A percentile compares a stretch with the other conserved stretches of the same genome.
Evolutionary conservation across 1,140 invertebrate species (phyloP).

Genomic region (Pseudomyrmex cubaensis): DNA sequence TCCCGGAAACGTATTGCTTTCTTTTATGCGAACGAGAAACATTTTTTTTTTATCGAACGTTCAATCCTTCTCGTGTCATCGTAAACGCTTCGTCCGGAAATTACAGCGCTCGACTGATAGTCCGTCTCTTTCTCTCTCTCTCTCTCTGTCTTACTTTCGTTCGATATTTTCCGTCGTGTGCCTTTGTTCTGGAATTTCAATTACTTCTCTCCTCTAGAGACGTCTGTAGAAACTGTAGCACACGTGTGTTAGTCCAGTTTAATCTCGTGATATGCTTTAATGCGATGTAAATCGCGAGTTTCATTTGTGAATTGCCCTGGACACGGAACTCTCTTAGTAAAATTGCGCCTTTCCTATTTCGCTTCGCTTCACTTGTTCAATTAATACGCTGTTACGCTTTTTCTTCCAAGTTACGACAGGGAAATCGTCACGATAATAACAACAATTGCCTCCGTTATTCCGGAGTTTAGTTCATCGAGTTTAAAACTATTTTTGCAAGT

Average conservation of each 20-base stretch:
- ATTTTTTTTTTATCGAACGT: not conserved
- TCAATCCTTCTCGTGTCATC: not conserved
- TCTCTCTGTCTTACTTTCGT: not conserved
- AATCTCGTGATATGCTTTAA: conserved; percentile 19
- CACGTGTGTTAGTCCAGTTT: not conserved
- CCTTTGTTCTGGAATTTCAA: conserved; percentile 7
- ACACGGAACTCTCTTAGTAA: not conserved
- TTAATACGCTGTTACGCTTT: too few species aligned
- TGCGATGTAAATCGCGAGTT: conserved; percentile 14
- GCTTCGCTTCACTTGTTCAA: not conserved
- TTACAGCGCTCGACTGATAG: not conserved
- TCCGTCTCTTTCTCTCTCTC: not conserved
- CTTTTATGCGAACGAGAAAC: not conserved
- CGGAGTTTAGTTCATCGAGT: not conserved
- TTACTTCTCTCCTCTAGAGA: not conserved
- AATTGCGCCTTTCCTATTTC: not conserved
- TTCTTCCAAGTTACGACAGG: too few species aligned
- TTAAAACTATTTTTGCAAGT: not conserved
- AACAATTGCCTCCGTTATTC: not conserved
- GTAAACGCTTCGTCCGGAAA: not conserved
- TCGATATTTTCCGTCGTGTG: not conserved
- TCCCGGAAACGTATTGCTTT: not conserved
- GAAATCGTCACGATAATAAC: too few species aligned
- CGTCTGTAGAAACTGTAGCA: not conserved
- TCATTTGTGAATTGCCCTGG: not conserved